phyloP scores from a whole-genome alignment of 2,888 invertebrate species.

The Xanthorhoe designata region DNA sequence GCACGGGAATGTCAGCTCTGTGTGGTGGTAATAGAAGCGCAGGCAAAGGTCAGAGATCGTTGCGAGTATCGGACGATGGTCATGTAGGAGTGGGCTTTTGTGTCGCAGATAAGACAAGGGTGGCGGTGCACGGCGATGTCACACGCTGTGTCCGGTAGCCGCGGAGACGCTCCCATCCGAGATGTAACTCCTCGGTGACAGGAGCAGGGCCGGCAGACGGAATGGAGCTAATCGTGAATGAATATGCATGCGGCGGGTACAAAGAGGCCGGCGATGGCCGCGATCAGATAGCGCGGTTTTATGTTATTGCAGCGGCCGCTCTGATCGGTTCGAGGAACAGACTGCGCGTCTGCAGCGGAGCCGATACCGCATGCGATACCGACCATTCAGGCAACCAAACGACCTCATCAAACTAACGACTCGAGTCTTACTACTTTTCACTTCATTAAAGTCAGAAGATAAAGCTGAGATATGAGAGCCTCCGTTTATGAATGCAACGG shows the following conservation, averaged over 20 bases:
- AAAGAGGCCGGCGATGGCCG: slow-evolving; percentile 22
- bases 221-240: slow-evolving; percentile 31
- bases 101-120: slow-evolving; percentile 67
- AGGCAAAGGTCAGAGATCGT: background rate
- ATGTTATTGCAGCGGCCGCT: slow-evolving; percentile 25
- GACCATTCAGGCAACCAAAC: slow-evolving; percentile 5
- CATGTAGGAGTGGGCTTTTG: slow-evolving; percentile 57
- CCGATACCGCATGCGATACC: background rate
- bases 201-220: slow-evolving; percentile 33
- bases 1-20: slow-evolving; percentile 19
- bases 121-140: slow-evolving; percentile 45
- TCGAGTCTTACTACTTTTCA: slow-evolving; percentile 7
- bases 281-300: slow-evolving; percentile 27
- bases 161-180: slow-evolving; percentile 10
- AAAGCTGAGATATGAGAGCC: background rate
- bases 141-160: slow-evolving; percentile 39
- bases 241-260: slow-evolving; percentile 31
- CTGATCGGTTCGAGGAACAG: slow-evolving; percentile 37
- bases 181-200: background rate
- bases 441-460: slow-evolving; percentile 8
- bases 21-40: background rate
- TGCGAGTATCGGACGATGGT: slow-evolving; percentile 32
- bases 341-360: slow-evolving; percentile 22
- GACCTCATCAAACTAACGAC: slow-evolving; percentile 10
- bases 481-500: background rate